These are phyloP conservation scores for Megalonaias nervosa DNA, from an alignment of 1,140 invertebrate species.

Conservation along the genomic window DNA sequence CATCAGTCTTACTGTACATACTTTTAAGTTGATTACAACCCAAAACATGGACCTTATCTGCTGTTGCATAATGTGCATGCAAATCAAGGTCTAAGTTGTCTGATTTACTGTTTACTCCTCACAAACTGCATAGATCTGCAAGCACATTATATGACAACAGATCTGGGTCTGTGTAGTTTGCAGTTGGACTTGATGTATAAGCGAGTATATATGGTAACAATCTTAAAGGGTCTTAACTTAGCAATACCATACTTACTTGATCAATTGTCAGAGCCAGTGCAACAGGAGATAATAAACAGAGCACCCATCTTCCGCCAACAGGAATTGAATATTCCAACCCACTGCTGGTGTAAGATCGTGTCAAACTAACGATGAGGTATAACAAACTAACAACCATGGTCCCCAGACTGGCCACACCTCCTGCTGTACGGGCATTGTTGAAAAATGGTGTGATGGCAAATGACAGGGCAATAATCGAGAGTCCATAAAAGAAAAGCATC, in stretches of 20 bases:
- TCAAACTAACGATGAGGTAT: slow-evolving; percentile 75
- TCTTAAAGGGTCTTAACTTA: too few relatives aligned
- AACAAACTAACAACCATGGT: slow-evolving; percentile 83
- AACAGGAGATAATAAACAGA: slow-evolving; percentile 86
- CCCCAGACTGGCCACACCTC: slow-evolving; percentile 83
- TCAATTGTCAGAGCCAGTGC: slow-evolving; percentile 88
- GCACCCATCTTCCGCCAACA: slow-evolving; percentile 79
- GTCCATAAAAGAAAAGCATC: slow-evolving; percentile 84
- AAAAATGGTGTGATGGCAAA: slow-evolving; percentile 91
- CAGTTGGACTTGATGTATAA: too few relatives aligned
- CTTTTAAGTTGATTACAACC: too few relatives aligned
- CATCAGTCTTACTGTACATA: too few relatives aligned
- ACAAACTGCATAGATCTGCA: too few relatives aligned
- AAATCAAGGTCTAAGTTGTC: too few relatives aligned
- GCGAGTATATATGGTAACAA: too few relatives aligned
- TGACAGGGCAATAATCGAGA: slow-evolving; percentile 86
- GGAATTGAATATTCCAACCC: slow-evolving; percentile 47
- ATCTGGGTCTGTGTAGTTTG: too few relatives aligned
- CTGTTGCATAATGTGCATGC: too few relatives aligned
- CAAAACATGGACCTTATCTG: too few relatives aligned
- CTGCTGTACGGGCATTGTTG: slow-evolving; percentile 85
- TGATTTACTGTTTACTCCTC: too few relatives aligned
- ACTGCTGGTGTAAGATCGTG: slow-evolving; percentile 33
- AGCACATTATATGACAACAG: too few relatives aligned
- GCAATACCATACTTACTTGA: slow-evolving; percentile 75